Base-by-base conservation (phyloP, 2,797 vertebrate genomes). In the Phataginus tetradactyla region DNA sequence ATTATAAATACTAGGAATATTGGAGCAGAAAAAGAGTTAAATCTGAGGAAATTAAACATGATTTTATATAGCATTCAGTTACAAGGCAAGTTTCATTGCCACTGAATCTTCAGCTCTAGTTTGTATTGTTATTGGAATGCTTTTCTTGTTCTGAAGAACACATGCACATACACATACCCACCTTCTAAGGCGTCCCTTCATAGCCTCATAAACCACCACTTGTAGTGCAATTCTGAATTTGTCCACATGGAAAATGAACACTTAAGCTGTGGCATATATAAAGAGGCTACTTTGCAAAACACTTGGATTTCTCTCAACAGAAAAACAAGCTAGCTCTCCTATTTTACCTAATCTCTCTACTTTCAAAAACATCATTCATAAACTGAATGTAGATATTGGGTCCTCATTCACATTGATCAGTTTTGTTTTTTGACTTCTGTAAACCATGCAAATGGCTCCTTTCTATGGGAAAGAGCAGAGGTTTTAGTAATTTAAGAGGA, bases 401-500 rank as follows among this genome's bases (percentile, higher is more conserved):
- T 66, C 87, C 68, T 95, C 14, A 29, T 53, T 45, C 21, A 1
- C 18, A 18, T 6, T 6, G n/a, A 21, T 71, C 0, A 1, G n/a
- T 81, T 91, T 72, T 72, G 12, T n/a, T 45, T 27, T 63, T 86
- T 92, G 18, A 57, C 18, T 79, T 79, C 69, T 92, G 39, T 59
- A 63, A 57, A 21, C 72, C 27, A 55, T 23, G 74, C 42, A 95
- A 95, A 95, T 78, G n/a, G 37, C 66, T 75, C 7, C 39, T 72
- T 80, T 59, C 9, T 34, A 29, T 63, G 42, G 66, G 39, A 3
- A 4, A 94, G 45, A 92, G 39, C 72, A 96, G 91, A 97, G 72
- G 32, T 78, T 95, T 96, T 94, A 87, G 83, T 51, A 90, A 59
- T 39, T 93, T 80, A 72, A 57, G 37, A 53, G 21, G n/a, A 12